These are phyloP conservation scores for Lanistes nyassanus DNA, from an alignment of 1,140 invertebrate species.

Conservation along the genomic window DNA sequence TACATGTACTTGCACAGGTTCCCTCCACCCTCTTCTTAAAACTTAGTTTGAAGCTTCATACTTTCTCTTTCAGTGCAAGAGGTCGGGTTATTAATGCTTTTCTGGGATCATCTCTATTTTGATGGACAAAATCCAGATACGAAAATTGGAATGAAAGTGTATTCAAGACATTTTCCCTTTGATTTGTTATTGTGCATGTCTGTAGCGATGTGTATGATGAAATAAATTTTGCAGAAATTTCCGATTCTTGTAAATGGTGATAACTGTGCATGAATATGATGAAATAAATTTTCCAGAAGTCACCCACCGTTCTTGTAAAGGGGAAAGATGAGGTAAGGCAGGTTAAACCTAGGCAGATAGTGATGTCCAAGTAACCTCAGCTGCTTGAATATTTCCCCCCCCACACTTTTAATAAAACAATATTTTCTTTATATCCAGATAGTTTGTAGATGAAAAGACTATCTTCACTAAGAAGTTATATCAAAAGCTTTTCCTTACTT, in stretches of 20 bases:
- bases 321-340: constrained; percentile 15
- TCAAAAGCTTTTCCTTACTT: neutral
- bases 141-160: constrained; percentile 5
- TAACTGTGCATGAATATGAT: neutral
- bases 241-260: neutral
- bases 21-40: neutral
- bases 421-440: neutral
- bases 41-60: no score
- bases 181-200: neutral
- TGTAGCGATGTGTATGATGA: neutral
- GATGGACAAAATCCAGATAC: no score
- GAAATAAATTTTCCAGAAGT: constrained; percentile 11
- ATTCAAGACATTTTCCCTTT: neutral
- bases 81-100: no score
- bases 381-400: neutral
- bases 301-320: neutral
- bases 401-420: neutral
- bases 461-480: neutral
- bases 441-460: neutral
- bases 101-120: no score
- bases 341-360: neutral
- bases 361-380: neutral
- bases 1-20: neutral
- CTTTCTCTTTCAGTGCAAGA: no score
- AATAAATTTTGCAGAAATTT: constrained; percentile 14